These are phyloP conservation scores for Blennius ocellaris DNA, from an alignment of 2,113 vertebrate genomes.

Conservation along the genomic window DNA sequence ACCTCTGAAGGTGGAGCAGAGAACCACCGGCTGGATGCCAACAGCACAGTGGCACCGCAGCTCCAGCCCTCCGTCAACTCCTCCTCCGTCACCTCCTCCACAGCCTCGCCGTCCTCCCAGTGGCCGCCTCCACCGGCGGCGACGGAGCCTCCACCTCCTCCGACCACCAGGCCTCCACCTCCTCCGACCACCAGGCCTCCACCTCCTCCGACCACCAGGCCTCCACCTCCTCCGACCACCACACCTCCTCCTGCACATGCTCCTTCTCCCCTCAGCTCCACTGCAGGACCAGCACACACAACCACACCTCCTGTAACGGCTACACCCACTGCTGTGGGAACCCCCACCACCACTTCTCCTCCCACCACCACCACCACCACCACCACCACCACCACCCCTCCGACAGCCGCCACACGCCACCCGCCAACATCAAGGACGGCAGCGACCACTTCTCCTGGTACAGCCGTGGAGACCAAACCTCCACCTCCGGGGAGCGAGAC, in stretches of 20 bases:
- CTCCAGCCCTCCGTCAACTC: not conserved
- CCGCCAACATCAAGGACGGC: not conserved
- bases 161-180: not conserved
- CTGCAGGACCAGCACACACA: not conserved
- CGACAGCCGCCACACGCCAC: not conserved
- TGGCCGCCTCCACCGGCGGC: not conserved
- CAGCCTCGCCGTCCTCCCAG: not conserved
- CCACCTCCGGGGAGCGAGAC: not conserved
- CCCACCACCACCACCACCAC: not conserved
- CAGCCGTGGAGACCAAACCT: not conserved
- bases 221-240: not conserved
- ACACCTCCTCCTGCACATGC: not conserved
- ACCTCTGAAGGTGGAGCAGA: not conserved
- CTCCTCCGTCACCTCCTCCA: not conserved
- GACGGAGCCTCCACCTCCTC: fast-evolving
- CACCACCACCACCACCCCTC: not conserved
- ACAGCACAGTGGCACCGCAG: not conserved
- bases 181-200: not conserved
- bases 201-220: too few species aligned
- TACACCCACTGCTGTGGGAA: not conserved
- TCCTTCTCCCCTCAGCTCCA: not conserved
- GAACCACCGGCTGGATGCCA: not conserved
- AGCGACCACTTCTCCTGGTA: not conserved
- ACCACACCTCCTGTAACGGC: not conserved
- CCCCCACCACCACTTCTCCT: too few species aligned